Evolutionary conservation across 2,797 vertebrate species (phyloP).

Genomic region (Xenopus petersii): DNA sequence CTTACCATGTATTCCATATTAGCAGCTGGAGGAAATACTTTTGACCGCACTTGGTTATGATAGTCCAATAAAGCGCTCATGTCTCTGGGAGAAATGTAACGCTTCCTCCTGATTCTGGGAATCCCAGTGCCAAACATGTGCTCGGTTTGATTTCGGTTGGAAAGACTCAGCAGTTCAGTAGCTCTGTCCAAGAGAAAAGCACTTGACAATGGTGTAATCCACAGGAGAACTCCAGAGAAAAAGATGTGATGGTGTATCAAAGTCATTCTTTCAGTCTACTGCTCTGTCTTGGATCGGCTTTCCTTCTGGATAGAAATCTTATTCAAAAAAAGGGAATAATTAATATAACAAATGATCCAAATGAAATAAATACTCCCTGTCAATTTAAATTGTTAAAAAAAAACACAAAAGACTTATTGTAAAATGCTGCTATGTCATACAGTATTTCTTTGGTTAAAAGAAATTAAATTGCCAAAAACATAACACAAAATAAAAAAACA

Average conservation of each 20-base stretch:
- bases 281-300: background rate
- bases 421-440: no score
- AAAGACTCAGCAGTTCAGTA: conserved; percentile 54
- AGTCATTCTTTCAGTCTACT: conserved; percentile 53
- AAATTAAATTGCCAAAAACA: no score
- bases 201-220: conserved; percentile 60
- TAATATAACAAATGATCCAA: background rate
- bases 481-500: no score
- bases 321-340: background rate
- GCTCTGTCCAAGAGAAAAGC: conserved; percentile 57
- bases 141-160: background rate
- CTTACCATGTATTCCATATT: conserved; percentile 93
- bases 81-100: conserved; percentile 71
- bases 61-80: conserved; percentile 74
- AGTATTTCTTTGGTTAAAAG: no score
- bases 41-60: conserved; percentile 81
- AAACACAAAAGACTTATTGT: no score
- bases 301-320: background rate
- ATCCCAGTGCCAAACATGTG: conserved; percentile 43
- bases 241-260: conserved; percentile 61
- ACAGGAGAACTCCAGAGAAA: conserved; percentile 69
- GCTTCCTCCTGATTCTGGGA: conserved; percentile 60
- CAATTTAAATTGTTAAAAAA: no score
- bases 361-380: no score
- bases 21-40: conserved; percentile 78